phyloP scores from a whole-genome alignment of 2,113 vertebrate genomes.

The Pluvialis apricaria region DNA sequence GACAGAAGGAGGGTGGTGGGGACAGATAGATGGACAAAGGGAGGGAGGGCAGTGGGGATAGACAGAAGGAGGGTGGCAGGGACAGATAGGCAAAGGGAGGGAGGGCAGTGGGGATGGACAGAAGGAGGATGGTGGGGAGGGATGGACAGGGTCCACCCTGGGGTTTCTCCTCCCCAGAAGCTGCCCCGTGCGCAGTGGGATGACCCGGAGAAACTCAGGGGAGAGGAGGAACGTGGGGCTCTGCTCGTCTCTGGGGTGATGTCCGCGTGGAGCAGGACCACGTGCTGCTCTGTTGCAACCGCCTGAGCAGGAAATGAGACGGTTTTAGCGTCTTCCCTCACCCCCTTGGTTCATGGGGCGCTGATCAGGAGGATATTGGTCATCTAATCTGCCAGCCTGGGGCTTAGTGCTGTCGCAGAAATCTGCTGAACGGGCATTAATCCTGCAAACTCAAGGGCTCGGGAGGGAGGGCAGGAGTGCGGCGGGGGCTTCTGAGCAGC shows the following conservation, averaged over 20 bases:
- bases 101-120: not conserved
- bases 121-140: not conserved
- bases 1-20: not conserved
- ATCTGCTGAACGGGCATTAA: rapidly evolving
- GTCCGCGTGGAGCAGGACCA: rapidly evolving
- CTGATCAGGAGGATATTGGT: not conserved
- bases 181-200: rapidly evolving
- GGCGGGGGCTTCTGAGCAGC: not conserved
- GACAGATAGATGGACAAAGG: not conserved
- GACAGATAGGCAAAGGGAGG: no score
- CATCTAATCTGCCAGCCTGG: not conserved
- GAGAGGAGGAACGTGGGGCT: not conserved
- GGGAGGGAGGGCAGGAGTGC: not conserved
- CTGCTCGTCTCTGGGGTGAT: not conserved
- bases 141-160: not conserved
- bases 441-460: not conserved
- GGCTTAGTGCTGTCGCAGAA: rapidly evolving
- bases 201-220: not conserved
- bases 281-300: not conserved
- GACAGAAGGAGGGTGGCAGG: no score
- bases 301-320: not conserved
- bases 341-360: rapidly evolving
- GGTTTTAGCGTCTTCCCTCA: not conserved
- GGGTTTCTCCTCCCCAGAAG: not conserved
- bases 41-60: not conserved